Percentiles rank a stretch among this genome's conserved stretches.
Evolutionary conservation across 2,113 vertebrate genomes (phyloP).

Genomic region (Gadus chalcogrammus): DNA sequence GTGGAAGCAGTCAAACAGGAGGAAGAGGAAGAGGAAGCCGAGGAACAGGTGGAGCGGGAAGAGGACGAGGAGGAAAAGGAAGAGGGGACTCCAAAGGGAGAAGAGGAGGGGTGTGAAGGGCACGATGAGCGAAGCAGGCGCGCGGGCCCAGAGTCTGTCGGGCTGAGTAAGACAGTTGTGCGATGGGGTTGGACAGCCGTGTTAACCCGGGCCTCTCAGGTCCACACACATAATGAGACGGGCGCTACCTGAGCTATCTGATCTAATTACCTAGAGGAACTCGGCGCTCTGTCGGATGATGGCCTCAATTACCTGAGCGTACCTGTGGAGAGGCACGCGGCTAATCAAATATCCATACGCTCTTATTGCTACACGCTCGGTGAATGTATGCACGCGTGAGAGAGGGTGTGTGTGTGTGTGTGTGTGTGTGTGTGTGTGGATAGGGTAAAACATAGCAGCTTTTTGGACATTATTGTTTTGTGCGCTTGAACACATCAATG

Average conservation of each 20-base stretch:
- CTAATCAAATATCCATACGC: slow-evolving; percentile 10
- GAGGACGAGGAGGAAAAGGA: not conserved
- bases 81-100: not conserved
- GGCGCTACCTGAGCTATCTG: not conserved
- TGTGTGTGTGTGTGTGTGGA: not conserved
- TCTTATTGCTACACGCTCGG: not conserved
- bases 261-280: slow-evolving; percentile 28
- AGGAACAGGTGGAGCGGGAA: not conserved
- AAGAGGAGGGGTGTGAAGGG: not conserved
- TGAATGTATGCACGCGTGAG: not conserved
- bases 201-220: slow-evolving; percentile 10
- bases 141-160: not conserved
- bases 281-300: not conserved
- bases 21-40: not conserved
- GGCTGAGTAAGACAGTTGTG: too few species aligned
- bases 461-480: too few species aligned
- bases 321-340: slow-evolving; percentile 4
- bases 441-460: too few species aligned
- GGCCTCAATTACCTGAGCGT: slow-evolving; percentile 5
- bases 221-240: slow-evolving; percentile 13
- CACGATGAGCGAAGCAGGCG: not conserved
- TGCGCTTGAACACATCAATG: too few species aligned
- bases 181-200: not conserved
- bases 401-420: not conserved
- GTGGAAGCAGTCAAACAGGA: not conserved